Base-by-base conservation (phyloP, 2,797 vertebrate genomes). In the Phalanger gymnotis region DNA sequence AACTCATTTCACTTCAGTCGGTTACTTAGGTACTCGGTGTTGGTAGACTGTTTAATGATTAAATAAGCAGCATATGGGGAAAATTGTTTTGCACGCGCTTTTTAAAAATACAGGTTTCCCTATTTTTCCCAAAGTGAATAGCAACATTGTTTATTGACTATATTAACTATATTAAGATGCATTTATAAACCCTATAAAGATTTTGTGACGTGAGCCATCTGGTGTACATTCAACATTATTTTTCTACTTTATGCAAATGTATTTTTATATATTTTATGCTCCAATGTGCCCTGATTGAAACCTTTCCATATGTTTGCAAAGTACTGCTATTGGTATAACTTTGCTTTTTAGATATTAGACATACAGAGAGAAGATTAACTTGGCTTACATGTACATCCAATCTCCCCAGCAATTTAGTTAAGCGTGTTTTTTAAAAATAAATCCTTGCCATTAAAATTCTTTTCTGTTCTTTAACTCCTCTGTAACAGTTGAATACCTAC, bases 141-240 rank as follows among this genome's bases (percentile, higher is more conserved):
- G 31, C 47, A 93, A 53, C 9, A 31, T 55, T 94, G 53, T n/a
- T 87, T 90, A 57, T 54, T 93, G 58, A 96, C 56, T 94, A 57
- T 92, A 53, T 54, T 54, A 96, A 94, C 19, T 94, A 47, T 92
- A 95, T 95, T 93, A 90, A 94, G 47, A 54, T 89, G 94, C 89
- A 47, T 66, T 95, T 94, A 47, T 96, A 56, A 54, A 31, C 5
- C 73, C 0, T 81, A 53, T 95, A 25, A 92, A 53, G 52, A 31
- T 0, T 54, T 92, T 94, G 94, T 95, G 1, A 91, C 14, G 61
- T 93, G 31, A 13, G 3, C 40, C 58, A 95, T 94, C 92, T 95
- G 61, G 30, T 96, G 5, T 53, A 54, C 25, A 93, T 92, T 61
- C 28, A 27, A 81, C 90, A 93, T 96, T 57, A 12, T 40, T 90